Evolutionary conservation across 2,797 vertebrate genomes (phyloP).

Genomic region (Cynopterus sphinx): DNA sequence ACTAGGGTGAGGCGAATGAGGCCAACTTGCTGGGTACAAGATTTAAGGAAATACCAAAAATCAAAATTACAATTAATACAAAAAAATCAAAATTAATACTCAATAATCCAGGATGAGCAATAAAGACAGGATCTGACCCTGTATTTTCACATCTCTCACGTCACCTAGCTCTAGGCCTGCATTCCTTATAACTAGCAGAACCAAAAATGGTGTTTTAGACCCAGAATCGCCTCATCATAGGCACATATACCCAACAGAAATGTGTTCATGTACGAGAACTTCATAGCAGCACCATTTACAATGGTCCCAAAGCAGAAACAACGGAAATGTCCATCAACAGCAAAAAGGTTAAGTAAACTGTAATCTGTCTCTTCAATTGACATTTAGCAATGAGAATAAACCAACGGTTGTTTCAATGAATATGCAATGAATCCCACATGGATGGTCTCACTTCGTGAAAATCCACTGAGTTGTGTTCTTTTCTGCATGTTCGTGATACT

Average conservation of each 20-base stretch:
- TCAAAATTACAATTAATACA: neutral
- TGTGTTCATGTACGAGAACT: fast-evolving
- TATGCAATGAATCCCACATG: fast-evolving
- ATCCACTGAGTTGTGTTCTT: neutral
- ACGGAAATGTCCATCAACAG: fast-evolving
- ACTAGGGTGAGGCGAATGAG: neutral
- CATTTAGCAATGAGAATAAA: neutral
- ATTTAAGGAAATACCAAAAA: neutral
- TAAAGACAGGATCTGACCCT: neutral
- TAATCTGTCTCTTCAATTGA: fast-evolving
- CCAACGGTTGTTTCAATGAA: fast-evolving
- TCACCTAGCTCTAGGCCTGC: fast-evolving
- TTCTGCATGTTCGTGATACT: neutral
- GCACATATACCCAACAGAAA: neutral
- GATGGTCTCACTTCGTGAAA: neutral
- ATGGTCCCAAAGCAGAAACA: neutral
- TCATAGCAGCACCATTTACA: neutral
- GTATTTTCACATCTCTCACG: neutral
- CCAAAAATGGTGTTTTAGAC: neutral
- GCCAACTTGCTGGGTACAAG: neutral
- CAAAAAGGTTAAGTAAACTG: no score
- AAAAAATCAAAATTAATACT: neutral
- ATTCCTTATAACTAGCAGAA: neutral
- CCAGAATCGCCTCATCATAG: neutral
- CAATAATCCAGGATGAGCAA: neutral